Evolutionary conservation across 1,140 invertebrate genomes (phyloP), one percentile per base, ranked within the genome.

Genomic region (Drosophila tsacasi): DNA sequence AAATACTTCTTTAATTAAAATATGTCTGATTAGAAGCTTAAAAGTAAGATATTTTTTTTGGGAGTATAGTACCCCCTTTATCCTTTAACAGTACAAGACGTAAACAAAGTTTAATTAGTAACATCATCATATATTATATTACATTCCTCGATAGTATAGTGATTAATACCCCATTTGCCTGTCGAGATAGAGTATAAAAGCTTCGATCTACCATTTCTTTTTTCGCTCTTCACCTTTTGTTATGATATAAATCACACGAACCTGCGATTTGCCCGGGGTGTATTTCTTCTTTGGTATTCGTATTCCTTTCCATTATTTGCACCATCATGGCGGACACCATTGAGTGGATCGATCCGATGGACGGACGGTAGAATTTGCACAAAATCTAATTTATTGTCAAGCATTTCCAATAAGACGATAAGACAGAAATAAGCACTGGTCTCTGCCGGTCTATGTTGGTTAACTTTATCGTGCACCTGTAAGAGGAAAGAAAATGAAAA

Each of bases 331-430:
- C 44, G 65, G 65, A 61, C 74, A 55, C 75, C 47, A 64, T 89
- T 37, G 66, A 87, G 77, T 87, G 84, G 84, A 64, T 73, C 54
- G 66, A 50, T 78, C 55, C 59, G 25, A 50, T 44, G 65, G 50
- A 35, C 30, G 59, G 52, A 55, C 64, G 54, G 30, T 27, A 79
- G 64, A 89, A 81, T 89, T 89, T 84, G 84, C 84, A 89, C 76
- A 89, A 86, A 83, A 84, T 87, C 81, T 81, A 87, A 89, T 83
- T 83, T 87, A 87, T 89, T 87, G 83, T 89, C 84, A 83, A 84
- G 77, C 81, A 84, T 87, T 89, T 75, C 62, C 46, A 79, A 42
- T 55, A 55, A 19, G 44, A 78, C 83, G 83, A 87, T 87, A 87
- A 87, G 83, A 78, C 83, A 71, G 79, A 78, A 60, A 64, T 49